A percentile compares a stretch with the other conserved stretches of the same genome.
phyloP scores from a whole-genome alignment of 2,113 vertebrate species.

The Pangasianodon hypophthalmus region DNA sequence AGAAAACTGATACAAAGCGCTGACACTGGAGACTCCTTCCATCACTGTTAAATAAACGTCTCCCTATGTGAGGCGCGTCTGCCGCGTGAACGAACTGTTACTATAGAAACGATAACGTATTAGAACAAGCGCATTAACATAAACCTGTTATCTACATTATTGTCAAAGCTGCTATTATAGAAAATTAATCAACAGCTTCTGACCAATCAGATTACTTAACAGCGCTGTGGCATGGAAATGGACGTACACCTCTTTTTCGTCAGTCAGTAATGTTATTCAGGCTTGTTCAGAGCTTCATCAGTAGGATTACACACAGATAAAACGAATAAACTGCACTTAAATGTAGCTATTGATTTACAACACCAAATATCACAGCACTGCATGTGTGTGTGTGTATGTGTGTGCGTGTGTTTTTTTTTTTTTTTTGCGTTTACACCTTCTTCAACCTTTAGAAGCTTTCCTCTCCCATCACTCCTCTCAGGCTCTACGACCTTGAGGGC shows the following conservation, averaged over 20 bases:
- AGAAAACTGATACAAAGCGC: background rate
- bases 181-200: background rate
- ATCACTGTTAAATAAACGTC: background rate
- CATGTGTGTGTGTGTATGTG: background rate
- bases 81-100: too few relatives aligned
- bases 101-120: too few relatives aligned
- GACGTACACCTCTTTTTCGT: background rate
- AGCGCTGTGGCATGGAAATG: background rate
- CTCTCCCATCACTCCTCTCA: background rate
- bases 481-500: slow-evolving; percentile 50
- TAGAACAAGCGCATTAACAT: background rate
- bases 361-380: background rate
- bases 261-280: too few relatives aligned
- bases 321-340: background rate
- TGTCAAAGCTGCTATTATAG: background rate
- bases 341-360: background rate
- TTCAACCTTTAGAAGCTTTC: background rate
- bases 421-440: background rate
- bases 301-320: background rate
- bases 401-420: background rate
- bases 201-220: background rate
- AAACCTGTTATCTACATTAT: background rate
- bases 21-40: background rate
- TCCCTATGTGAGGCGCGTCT: background rate
- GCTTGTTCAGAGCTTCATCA: background rate